phyloP scores from a whole-genome alignment of 1,140 invertebrate genomes.

The Eumeta japonica region DNA sequence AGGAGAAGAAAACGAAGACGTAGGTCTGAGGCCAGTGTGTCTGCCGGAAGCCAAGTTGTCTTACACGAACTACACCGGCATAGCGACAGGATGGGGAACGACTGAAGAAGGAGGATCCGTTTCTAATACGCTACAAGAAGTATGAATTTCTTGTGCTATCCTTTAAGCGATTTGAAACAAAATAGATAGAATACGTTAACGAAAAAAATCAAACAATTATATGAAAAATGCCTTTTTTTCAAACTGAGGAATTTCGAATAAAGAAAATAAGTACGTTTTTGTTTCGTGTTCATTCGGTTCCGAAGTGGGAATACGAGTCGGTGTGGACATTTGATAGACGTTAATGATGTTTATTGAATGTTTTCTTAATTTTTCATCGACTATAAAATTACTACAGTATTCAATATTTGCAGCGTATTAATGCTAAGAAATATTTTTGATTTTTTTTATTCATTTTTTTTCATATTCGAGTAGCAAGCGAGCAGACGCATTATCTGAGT shows the following conservation, averaged over 20 bases:
- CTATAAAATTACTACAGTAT: no score
- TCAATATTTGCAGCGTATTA: no score
- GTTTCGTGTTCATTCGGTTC: no score
- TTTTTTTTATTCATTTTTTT: no score
- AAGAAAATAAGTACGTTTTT: conserved; percentile 46
- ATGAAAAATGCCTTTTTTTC: not conserved
- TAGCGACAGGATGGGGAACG: conserved; percentile 73
- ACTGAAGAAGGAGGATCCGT: conserved; percentile 59
- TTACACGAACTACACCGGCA: conserved; percentile 55
- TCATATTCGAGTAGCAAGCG: no score
- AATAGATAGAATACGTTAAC: not conserved
- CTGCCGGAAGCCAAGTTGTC: conserved; percentile 63
- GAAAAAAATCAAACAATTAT: not conserved
- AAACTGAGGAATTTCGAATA: conserved; percentile 58
- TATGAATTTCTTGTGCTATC: conserved; percentile 27
- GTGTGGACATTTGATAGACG: no score
- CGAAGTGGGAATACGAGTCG: conserved; percentile 55
- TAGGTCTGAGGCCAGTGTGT: conserved; percentile 69
- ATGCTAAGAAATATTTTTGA: no score
- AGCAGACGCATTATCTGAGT: no score
- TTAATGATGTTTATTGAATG: no score
- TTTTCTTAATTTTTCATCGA: no score
- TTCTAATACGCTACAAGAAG: conserved; percentile 61
- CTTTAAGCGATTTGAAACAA: not conserved
- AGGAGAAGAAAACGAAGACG: conserved; percentile 51